Percentiles rank a stretch among this genome's conserved stretches.
Conservation (phyloP, 2,113 vertebrate genomes). For the Eulemur macaco region DNA sequence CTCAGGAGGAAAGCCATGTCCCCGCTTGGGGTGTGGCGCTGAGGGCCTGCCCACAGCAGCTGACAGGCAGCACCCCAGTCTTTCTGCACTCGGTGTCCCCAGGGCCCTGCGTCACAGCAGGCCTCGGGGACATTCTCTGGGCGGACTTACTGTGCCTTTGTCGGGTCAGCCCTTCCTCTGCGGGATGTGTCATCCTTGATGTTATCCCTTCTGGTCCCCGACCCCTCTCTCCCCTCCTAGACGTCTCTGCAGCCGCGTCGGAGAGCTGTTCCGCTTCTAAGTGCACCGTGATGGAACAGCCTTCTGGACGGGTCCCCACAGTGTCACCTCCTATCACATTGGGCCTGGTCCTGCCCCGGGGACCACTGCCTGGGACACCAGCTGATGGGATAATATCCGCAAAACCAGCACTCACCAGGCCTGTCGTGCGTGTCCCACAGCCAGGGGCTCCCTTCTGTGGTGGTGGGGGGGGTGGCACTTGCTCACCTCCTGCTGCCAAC, state of each 20-base stretch:
- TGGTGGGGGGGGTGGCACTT: rapidly evolving
- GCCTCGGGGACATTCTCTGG: rapidly evolving
- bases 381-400: background rate
- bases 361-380: background rate
- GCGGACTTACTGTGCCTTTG: background rate
- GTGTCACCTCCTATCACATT: background rate
- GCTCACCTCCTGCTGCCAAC: background rate
- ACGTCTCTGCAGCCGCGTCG: background rate
- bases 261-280: no score
- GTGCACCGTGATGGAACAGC: rapidly evolving
- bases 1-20: background rate
- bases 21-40: background rate
- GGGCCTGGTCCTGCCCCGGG: background rate
- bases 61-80: background rate
- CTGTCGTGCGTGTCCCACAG: rapidly evolving
- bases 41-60: background rate
- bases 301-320: background rate
- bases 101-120: background rate
- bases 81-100: no score
- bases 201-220: background rate
- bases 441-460: rapidly evolving
- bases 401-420: background rate
- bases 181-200: background rate
- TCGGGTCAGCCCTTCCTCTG: background rate
- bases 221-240: background rate